Percentiles rank a stretch among this genome's conserved stretches.
These are phyloP conservation scores for Mus caroli DNA, from an alignment of 2,797 vertebrate genomes.

Conservation along the genomic window DNA sequence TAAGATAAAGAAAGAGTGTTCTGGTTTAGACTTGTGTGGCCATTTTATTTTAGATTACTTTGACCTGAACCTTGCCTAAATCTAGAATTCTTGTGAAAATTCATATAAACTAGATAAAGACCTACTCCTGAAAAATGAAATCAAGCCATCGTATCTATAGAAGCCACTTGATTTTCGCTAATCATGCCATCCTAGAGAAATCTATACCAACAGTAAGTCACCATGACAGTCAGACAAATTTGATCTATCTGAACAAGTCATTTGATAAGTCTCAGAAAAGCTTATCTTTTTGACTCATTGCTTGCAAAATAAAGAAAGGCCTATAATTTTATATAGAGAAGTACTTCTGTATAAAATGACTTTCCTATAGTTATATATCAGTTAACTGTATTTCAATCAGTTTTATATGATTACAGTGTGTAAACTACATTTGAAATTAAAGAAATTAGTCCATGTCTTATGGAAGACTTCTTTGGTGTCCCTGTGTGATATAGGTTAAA, in stretches of 20 bases:
- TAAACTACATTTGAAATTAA: background rate
- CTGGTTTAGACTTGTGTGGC: background rate
- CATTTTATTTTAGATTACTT: background rate
- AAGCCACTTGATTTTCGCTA: background rate
- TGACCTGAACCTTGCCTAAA: background rate
- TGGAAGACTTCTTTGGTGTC: background rate
- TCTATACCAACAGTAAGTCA: background rate
- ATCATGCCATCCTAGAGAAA: background rate
- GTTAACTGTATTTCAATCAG: background rate
- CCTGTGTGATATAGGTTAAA: background rate
- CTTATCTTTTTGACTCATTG: background rate
- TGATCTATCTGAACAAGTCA: background rate
- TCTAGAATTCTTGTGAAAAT: background rate
- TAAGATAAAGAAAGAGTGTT: conserved; percentile 36
- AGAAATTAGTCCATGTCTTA: background rate
- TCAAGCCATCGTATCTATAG: background rate
- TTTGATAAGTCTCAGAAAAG: background rate
- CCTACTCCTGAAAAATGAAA: background rate
- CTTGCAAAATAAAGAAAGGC: conserved; percentile 20
- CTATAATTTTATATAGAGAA: background rate
- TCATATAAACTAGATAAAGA: background rate
- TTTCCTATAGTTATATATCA: background rate
- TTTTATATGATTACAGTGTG: background rate
- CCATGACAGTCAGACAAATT: background rate
- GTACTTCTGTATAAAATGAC: background rate